Evolutionary conservation across 2,888 invertebrate genomes (phyloP).

Genomic region (Aleiodes leptofemur): DNA sequence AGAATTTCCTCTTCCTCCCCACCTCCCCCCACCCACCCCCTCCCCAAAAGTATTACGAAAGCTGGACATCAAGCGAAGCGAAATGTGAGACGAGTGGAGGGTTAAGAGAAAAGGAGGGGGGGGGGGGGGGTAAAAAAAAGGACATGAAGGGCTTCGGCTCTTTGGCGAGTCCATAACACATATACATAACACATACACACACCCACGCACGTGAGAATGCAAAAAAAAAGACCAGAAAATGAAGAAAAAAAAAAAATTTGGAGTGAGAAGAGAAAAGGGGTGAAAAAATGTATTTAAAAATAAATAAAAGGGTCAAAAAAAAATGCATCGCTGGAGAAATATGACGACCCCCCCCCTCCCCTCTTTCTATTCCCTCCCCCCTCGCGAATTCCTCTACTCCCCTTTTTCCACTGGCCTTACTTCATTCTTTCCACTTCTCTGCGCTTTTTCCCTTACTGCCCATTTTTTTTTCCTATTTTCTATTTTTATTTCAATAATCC

Average conservation of each 20-base stretch:
- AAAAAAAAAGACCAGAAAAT: no score
- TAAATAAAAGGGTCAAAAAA: background rate
- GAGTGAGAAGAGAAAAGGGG: no score
- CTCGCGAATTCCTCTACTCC: background rate
- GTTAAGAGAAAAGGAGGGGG: background rate
- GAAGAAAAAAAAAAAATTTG: no score
- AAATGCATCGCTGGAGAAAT: slow-evolving; percentile 10
- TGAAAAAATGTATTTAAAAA: slow-evolving; percentile 17
- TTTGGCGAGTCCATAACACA: background rate
- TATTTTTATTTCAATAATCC: slow-evolving; percentile 34
- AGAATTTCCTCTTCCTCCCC: background rate
- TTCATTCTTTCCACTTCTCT: slow-evolving; percentile 3
- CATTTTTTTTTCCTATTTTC: background rate
- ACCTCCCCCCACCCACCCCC: background rate
- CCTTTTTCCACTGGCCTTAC: slow-evolving; percentile 6
- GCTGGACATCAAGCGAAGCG: slow-evolving; percentile 5
- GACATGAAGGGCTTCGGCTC: background rate
- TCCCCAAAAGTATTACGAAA: slow-evolving; percentile 19
- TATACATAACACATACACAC: no score
- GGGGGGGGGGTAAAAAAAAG: background rate
- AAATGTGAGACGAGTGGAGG: slow-evolving; percentile 15
- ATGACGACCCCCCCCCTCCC: background rate
- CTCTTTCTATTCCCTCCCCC: no score
- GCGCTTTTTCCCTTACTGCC: background rate
- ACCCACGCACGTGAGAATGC: slow-evolving; percentile 8